These are phyloP conservation scores for Macrotus californicus DNA, from an alignment of 2,113 vertebrate species.

Conservation along the genomic window DNA sequence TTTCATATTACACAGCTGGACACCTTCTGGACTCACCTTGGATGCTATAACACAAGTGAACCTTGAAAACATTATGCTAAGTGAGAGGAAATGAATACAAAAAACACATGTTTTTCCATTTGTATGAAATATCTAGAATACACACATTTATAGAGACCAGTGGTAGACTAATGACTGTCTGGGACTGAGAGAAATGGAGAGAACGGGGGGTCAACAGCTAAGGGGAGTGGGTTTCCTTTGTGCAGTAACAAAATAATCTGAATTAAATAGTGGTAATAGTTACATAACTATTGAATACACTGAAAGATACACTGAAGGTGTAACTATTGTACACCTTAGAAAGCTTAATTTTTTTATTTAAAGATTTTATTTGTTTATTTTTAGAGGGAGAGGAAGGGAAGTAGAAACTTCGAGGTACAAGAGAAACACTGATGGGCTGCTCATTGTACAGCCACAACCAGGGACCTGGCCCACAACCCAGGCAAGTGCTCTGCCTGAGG, in stretches of 20 bases:
- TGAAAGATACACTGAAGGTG: too few species aligned
- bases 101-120: not conserved
- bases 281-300: not conserved
- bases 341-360: not conserved
- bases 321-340: not conserved
- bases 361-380: too few species aligned
- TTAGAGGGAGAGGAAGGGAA: too few species aligned
- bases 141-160: not conserved
- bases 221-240: not conserved
- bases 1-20: too few species aligned
- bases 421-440: too few species aligned
- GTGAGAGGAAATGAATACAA: not conserved
- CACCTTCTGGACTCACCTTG: too few species aligned
- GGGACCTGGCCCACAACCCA: too few species aligned
- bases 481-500: too few species aligned
- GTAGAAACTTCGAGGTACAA: too few species aligned
- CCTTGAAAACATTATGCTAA: not conserved
- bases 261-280: not conserved
- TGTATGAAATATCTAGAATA: not conserved
- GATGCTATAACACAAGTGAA: not conserved
- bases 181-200: not conserved
- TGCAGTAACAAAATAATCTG: not conserved
- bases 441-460: too few species aligned
- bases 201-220: not conserved
- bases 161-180: not conserved